Percentiles rank a stretch among this genome's conserved stretches.
Conservation (phyloP, 2,113 vertebrate species). For the Puntigrus tetrazona region DNA sequence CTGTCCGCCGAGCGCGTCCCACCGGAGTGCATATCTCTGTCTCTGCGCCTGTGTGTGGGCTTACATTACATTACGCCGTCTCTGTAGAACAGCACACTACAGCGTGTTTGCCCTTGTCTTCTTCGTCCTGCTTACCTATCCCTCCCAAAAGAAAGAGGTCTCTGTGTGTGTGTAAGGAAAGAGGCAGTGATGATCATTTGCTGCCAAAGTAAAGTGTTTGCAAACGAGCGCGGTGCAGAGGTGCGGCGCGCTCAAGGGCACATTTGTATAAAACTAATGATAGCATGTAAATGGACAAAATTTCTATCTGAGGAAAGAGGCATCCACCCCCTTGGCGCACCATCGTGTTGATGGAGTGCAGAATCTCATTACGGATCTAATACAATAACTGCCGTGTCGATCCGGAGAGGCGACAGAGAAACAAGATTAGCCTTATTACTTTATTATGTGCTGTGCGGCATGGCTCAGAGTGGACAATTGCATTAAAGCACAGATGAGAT, state of each 20-base stretch:
- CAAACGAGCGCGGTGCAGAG: slow-evolving; percentile 69
- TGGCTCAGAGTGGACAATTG: slow-evolving; percentile 95
- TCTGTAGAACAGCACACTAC: slow-evolving; percentile 41
- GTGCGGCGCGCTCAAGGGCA: slow-evolving; percentile 85
- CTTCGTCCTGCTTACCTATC: slow-evolving; percentile 52
- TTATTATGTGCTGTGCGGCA: slow-evolving; percentile 94
- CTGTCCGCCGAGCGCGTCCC: slow-evolving; percentile 12
- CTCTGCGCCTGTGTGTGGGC: slow-evolving; percentile 8
- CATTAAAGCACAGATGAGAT: slow-evolving; percentile 92
- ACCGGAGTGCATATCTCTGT: slow-evolving; percentile 6
- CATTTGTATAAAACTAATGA: slow-evolving; percentile 94
- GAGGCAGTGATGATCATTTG: slow-evolving; percentile 66
- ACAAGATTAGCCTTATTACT: slow-evolving; percentile 98
- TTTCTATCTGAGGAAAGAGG: slow-evolving; percentile 79
- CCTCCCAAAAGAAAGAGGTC: slow-evolving; percentile 42
- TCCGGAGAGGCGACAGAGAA: slow-evolving; percentile 84
- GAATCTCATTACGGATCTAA: slow-evolving; percentile 99
- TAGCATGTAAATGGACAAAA: slow-evolving; percentile 91
- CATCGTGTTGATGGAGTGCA: slow-evolving; percentile 82
- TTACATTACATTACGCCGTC: slow-evolving; percentile 37
- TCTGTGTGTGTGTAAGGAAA: slow-evolving; percentile 43
- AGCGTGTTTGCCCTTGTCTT: slow-evolving; percentile 58
- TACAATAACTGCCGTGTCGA: slow-evolving; percentile 97
- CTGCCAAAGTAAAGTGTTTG: slow-evolving; percentile 80
- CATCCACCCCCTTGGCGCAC: slow-evolving; percentile 62